Evolutionary conservation across 1,140 invertebrate genomes (phyloP).

Genomic region (Campoletis sonorensis): DNA sequence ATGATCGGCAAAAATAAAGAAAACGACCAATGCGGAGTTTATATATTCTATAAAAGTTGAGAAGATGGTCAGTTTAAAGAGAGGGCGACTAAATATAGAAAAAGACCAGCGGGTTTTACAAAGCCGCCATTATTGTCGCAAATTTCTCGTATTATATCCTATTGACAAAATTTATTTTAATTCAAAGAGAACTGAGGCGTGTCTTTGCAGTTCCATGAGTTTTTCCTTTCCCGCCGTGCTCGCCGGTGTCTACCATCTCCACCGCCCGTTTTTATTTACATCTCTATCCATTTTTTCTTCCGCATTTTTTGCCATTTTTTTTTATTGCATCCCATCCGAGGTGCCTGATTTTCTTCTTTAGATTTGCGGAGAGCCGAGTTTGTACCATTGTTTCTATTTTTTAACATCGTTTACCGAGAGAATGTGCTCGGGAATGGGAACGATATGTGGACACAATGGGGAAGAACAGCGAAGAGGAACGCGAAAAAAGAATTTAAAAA

Average conservation of each 20-base stretch:
- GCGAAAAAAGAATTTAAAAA: background rate
- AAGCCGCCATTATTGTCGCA: background rate
- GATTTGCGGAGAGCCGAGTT: conserved; percentile 19
- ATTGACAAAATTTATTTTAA: conserved; percentile 37
- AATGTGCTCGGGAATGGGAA: conserved; percentile 9
- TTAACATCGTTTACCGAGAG: conserved; percentile 11
- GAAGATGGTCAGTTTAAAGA: background rate
- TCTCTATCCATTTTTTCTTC: background rate
- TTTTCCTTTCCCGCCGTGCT: conserved; percentile 3
- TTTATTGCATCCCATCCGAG: background rate
- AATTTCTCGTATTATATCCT: background rate
- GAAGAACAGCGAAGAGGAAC: background rate
- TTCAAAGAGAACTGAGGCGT: conserved; percentile 43
- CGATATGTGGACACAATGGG: conserved; percentile 18
- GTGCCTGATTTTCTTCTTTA: background rate
- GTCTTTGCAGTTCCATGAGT: background rate
- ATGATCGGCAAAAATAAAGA: background rate
- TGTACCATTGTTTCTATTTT: conserved; percentile 14
- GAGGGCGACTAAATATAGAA: background rate
- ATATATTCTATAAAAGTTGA: background rate
- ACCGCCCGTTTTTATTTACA: background rate
- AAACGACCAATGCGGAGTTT: background rate
- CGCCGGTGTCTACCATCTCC: background rate
- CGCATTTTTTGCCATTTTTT: too few relatives aligned
- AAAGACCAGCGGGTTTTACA: background rate